Base-by-base conservation (phyloP, 2,797 vertebrate genomes). In the Cossypha niveicapilla region DNA sequence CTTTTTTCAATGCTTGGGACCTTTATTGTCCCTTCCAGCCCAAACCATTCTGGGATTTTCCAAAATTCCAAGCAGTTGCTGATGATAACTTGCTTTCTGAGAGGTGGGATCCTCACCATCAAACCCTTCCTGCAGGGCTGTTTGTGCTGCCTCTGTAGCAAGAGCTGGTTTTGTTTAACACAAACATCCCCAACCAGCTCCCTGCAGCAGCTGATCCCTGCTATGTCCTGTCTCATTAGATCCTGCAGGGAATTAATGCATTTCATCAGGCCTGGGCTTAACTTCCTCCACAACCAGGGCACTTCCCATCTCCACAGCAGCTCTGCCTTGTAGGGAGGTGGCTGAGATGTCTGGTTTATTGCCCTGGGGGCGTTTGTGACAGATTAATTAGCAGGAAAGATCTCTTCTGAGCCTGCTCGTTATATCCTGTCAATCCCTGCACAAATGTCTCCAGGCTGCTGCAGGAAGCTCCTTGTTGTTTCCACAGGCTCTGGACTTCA, bases 401-500 rank as follows among this genome's bases (percentile, higher is more conserved):
- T 44, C 51, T 57, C 32, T 15, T 19, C 28, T 4, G 42, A 81
- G 70, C 62, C 60, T 63, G 34, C 72, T 82, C 0, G 0, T 37
- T 71, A 53, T 7, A 7, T 45, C 14, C 79, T 51, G 42, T 78
- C 58, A 11, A 9, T 63, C 57, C 32, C 1, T 1, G 14, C 41
- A 45, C n/a, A 21, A 57, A n/a, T 1, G 3, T 47, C 83, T 12
- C n/a, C 35, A 1, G 78, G 72, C 60, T 83, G 28, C 72, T 51
- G 73, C 16, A 1, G 80, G 86, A 7, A 12, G 66, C 67, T 72
- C 8, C 0, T 54, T 34, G 37, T 30, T 89, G 16, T 91, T 62
- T 18, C 93, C 90, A 11, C 94, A 99, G 99, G 98, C 98, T 90
- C 97, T 99, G 97, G 99, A 99, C 96, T 99, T 99, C 94, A 97